Conservation (phyloP, 2,888 invertebrate species). For the Amphimallon solstitiale region DNA sequence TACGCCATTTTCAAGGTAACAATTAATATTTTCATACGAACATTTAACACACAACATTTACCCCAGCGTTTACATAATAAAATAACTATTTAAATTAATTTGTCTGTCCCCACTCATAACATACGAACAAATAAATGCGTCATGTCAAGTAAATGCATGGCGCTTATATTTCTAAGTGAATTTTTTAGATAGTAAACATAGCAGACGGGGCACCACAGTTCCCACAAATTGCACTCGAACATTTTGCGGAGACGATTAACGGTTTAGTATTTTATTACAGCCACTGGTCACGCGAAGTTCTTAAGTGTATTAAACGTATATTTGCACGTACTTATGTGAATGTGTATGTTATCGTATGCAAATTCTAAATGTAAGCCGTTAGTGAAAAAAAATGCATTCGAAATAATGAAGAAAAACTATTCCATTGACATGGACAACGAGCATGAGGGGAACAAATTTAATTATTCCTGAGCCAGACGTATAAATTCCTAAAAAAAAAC, state of each 20-base stretch:
- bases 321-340: constrained; percentile 24
- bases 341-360: constrained; percentile 14
- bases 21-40: too few species aligned
- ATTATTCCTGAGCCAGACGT: constrained; percentile 3
- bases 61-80: too few species aligned
- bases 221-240: background rate
- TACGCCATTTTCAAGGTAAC: too few species aligned
- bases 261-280: constrained; percentile 11
- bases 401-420: constrained; percentile 4
- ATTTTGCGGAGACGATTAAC: constrained; percentile 18
- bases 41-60: too few species aligned
- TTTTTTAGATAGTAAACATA: background rate
- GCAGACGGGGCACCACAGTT: background rate
- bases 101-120: background rate
- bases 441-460: background rate
- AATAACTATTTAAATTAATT: too few species aligned
- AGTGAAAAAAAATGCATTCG: background rate
- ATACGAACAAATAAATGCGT: background rate
- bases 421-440: background rate
- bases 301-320: constrained; percentile 20
- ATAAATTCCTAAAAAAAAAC: constrained; percentile 25
- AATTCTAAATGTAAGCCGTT: background rate
- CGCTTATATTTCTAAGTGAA: background rate
- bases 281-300: constrained; percentile 8
- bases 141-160: background rate